Evolutionary conservation across 2,888 invertebrate species (phyloP).

Genomic region (Melipona beecheii): DNA sequence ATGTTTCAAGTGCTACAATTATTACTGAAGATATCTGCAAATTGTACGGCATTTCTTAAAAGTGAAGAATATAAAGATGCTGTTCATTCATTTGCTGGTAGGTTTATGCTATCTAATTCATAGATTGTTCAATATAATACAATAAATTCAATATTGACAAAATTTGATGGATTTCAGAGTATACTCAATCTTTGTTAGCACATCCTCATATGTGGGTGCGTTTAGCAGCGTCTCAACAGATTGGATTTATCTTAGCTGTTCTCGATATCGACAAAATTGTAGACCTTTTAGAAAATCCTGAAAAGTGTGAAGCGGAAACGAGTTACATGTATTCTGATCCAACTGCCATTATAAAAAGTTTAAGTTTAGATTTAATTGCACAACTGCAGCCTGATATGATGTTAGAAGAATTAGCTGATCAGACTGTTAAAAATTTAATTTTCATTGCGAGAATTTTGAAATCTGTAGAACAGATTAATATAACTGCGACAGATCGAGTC

Average conservation of each 20-base stretch:
- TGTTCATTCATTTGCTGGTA: slow-evolving; percentile 83
- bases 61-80: slow-evolving; percentile 85
- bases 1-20: slow-evolving; percentile 90
- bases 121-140: not conserved
- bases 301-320: slow-evolving; percentile 82
- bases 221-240: slow-evolving; percentile 90
- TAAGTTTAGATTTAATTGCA: slow-evolving; percentile 90
- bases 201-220: slow-evolving; percentile 96
- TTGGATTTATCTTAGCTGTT: slow-evolving; percentile 89
- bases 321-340: slow-evolving; percentile 88
- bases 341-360: slow-evolving; percentile 87
- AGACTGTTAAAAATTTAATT: slow-evolving; percentile 89
- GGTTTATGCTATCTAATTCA: slow-evolving; percentile 4
- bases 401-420: slow-evolving; percentile 90
- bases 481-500: slow-evolving; percentile 34
- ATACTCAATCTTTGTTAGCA: slow-evolving; percentile 89
- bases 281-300: slow-evolving; percentile 82
- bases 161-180: slow-evolving; percentile 85
- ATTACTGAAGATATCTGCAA: slow-evolving; percentile 88
- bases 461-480: slow-evolving; percentile 83
- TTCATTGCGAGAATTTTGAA: slow-evolving; percentile 89
- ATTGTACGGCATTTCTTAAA: slow-evolving; percentile 87
- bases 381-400: slow-evolving; percentile 89
- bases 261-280: slow-evolving; percentile 88
- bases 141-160: not conserved